These are phyloP conservation scores for Acleris literana DNA, from an alignment of 2,888 invertebrate genomes.

Conservation along the genomic window DNA sequence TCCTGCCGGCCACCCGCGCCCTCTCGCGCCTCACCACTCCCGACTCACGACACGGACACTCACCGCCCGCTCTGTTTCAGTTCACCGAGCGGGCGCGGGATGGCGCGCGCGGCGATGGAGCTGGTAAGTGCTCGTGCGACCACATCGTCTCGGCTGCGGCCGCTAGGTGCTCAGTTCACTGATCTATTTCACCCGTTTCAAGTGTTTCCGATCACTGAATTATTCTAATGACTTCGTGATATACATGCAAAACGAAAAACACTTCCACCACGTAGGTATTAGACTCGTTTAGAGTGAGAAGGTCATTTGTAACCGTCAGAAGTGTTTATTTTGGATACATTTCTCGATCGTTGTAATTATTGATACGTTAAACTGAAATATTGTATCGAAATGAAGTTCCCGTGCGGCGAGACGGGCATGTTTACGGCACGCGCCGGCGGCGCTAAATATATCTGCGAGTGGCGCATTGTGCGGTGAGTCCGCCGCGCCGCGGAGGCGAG, in stretches of 20 bases:
- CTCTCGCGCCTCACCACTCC: slow-evolving; percentile 40
- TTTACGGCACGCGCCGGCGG: slow-evolving; percentile 49
- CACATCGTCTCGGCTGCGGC: slow-evolving; percentile 39
- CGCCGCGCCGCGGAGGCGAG: slow-evolving; percentile 16
- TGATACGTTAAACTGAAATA: slow-evolving; percentile 11
- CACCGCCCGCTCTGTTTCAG: slow-evolving; percentile 60
- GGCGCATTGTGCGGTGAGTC: slow-evolving; percentile 56
- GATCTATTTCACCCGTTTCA: slow-evolving; percentile 11
- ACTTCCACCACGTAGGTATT: neutral
- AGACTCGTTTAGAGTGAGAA: neutral
- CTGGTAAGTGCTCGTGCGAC: slow-evolving; percentile 62
- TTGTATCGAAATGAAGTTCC: slow-evolving; percentile 10
- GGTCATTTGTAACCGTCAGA: neutral
- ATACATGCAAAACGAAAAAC: slow-evolving; percentile 5
- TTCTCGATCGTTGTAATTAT: neutral
- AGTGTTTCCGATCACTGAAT: slow-evolving; percentile 19
- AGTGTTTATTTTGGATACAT: neutral
- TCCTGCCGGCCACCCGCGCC: slow-evolving; percentile 34
- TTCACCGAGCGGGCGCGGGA: slow-evolving; percentile 76
- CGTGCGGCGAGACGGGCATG: slow-evolving; percentile 17
- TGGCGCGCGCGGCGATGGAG: slow-evolving; percentile 71
- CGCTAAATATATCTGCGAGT: slow-evolving; percentile 59
- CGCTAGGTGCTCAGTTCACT: slow-evolving; percentile 22
- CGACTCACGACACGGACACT: slow-evolving; percentile 37
- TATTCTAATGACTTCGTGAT: slow-evolving; percentile 22